Conservation (phyloP, 2,797 vertebrate species). For the Ptychobarbus kaznakovi region DNA sequence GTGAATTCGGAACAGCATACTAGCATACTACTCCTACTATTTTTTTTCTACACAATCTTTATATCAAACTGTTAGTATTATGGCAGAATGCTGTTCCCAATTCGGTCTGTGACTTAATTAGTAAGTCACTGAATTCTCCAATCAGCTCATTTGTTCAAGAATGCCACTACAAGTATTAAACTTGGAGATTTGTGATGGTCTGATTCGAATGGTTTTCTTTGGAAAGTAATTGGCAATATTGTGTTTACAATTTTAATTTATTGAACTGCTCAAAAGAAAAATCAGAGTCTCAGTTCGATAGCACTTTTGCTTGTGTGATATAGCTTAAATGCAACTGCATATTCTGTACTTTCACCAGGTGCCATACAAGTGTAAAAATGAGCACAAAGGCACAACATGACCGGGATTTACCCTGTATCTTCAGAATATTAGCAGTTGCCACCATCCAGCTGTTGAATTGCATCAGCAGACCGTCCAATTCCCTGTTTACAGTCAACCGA, state of each 20-base stretch:
- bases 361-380: background rate
- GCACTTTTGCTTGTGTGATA: background rate
- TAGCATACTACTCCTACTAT: background rate
- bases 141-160: background rate
- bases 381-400: background rate
- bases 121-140: background rate
- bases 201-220: background rate
- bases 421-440: slow-evolving; percentile 21
- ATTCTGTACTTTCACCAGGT: background rate
- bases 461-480: slow-evolving; percentile 30
- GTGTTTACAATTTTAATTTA: background rate
- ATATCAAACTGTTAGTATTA: background rate
- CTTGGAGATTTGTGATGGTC: background rate
- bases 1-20: background rate
- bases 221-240: background rate
- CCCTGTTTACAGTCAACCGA: slow-evolving; percentile 53
- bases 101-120: background rate
- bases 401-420: background rate
- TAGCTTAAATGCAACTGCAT: background rate
- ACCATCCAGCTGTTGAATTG: slow-evolving; percentile 52
- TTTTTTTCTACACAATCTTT: background rate
- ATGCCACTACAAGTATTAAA: background rate
- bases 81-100: background rate
- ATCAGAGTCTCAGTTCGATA: background rate
- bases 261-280: background rate